phyloP scores from a whole-genome alignment of 2,113 vertebrate species.

The Pteruthius melanotis region DNA sequence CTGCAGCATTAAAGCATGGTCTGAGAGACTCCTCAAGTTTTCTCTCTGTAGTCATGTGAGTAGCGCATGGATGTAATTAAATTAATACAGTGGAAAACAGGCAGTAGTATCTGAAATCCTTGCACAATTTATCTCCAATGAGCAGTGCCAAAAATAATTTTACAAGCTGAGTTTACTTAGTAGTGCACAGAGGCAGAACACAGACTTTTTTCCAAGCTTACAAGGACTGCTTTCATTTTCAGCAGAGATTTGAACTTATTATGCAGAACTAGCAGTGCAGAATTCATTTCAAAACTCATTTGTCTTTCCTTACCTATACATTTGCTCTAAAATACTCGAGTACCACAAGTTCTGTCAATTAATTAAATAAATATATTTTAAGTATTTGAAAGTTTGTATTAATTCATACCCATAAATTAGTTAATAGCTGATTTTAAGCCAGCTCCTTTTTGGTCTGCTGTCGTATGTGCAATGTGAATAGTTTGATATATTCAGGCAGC shows the following conservation, averaged over 20 bases:
- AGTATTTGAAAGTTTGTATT: neutral
- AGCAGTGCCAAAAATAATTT: neutral
- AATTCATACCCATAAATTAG: neutral
- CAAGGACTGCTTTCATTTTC: neutral
- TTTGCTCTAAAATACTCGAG: neutral
- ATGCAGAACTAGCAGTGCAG: neutral
- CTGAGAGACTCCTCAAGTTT: neutral
- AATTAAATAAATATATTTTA: neutral
- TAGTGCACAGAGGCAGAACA: neutral
- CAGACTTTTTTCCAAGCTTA: neutral
- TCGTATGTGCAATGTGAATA: fast-evolving
- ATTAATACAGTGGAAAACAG: neutral
- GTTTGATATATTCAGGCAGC: neutral
- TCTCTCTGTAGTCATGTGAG: neutral
- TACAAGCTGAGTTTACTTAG: neutral
- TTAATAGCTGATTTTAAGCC: neutral
- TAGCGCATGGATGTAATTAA: neutral
- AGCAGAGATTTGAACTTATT: neutral
- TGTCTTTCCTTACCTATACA: neutral
- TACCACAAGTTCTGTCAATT: neutral
- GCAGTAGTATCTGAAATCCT: neutral
- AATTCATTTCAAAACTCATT: neutral
- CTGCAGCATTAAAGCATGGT: neutral
- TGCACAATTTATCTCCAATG: neutral
- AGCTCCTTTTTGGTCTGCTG: neutral